Percentiles rank a stretch among this genome's conserved stretches.
These are phyloP conservation scores for Ypsolopha sequella DNA, from an alignment of 2,888 invertebrate genomes.

Conservation along the genomic window DNA sequence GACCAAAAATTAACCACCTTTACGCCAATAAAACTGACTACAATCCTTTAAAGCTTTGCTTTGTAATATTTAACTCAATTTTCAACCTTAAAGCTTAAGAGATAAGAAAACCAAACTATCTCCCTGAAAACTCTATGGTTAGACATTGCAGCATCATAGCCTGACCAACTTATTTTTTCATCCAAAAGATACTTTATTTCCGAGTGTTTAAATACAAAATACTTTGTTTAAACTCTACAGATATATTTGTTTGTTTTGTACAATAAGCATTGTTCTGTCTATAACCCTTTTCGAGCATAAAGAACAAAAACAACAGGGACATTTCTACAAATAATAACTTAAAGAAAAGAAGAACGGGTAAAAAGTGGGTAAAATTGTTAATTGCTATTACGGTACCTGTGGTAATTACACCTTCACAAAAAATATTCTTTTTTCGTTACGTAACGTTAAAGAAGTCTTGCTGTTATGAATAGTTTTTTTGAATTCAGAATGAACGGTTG, in stretches of 20 bases:
- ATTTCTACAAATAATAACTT: neutral
- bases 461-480: no score
- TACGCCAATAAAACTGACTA: constrained; percentile 2
- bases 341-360: neutral
- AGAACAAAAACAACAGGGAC: neutral
- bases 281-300: neutral
- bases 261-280: neutral
- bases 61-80: neutral
- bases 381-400: neutral
- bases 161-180: no score
- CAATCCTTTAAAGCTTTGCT: neutral
- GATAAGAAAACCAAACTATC: no score
- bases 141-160: neutral
- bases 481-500: no score
- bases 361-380: neutral
- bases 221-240: no score
- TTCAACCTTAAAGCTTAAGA: neutral
- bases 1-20: constrained; percentile 35
- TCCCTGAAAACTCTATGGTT: neutral
- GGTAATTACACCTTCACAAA: neutral
- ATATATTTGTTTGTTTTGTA: neutral
- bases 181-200: no score
- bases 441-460: neutral
- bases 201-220: no score
- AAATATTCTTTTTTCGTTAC: neutral